These are phyloP conservation scores for Acrobasis repandana DNA, from an alignment of 2,888 invertebrate species.

Conservation along the genomic window DNA sequence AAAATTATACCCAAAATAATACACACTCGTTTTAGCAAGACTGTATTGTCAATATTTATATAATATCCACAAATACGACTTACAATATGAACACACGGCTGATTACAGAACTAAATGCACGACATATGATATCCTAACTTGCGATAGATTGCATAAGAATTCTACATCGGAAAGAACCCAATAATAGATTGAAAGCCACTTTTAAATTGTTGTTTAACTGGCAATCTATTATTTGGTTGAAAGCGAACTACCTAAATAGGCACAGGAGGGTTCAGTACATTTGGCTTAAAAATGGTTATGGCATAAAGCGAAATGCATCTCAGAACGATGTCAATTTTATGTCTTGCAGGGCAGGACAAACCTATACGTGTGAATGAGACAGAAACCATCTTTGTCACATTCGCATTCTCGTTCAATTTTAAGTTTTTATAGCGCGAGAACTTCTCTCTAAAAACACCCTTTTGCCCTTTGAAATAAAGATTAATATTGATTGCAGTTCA, in stretches of 20 bases:
- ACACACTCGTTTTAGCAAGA: no score
- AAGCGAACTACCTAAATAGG: conserved; percentile 72
- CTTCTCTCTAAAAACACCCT: not conserved
- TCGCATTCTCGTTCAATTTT: not conserved
- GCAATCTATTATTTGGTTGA: conserved; percentile 42
- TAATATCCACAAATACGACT: not conserved
- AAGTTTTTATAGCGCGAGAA: not conserved
- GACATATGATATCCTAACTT: conserved; percentile 24
- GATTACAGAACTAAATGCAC: conserved; percentile 14
- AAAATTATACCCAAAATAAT: no score
- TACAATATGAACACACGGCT: not conserved
- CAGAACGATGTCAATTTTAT: not conserved
- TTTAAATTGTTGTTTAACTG: conserved; percentile 32
- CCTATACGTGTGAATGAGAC: no score
- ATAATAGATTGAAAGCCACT: conserved; percentile 42
- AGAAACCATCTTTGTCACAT: no score
- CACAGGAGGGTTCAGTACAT: conserved; percentile 82
- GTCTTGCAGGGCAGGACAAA: not conserved
- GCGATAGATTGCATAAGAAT: conserved; percentile 43
- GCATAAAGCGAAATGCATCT: conserved; percentile 17
- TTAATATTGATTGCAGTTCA: not conserved
- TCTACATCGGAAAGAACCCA: conserved; percentile 45
- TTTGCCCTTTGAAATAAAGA: not conserved
- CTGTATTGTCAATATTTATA: not conserved
- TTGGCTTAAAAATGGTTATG: conserved; percentile 67